Conservation (phyloP, 2,797 vertebrate genomes). For the Tympanoctomys barrerae region DNA sequence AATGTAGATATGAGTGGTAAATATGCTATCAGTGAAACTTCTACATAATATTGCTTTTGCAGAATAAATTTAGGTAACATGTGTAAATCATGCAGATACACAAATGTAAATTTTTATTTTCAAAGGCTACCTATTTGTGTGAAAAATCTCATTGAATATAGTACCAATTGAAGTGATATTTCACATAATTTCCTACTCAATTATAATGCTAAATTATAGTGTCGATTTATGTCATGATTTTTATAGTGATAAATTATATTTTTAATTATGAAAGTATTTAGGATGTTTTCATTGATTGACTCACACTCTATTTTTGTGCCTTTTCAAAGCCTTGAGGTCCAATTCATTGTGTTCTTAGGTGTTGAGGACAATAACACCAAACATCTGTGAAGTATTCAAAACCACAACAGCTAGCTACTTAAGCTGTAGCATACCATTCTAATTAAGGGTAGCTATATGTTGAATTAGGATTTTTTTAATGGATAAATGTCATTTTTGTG, state of each 20-base stretch:
- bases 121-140: not conserved
- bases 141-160: not conserved
- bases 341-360: not conserved
- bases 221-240: not conserved
- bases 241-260: not conserved
- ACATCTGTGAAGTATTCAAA: not conserved
- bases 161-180: not conserved
- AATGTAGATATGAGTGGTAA: not conserved
- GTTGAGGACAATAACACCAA: not conserved
- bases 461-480: not conserved
- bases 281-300: not conserved
- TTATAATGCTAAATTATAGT: constrained; percentile 31
- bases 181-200: constrained; percentile 16
- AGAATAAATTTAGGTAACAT: not conserved
- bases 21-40: not conserved
- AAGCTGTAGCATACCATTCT: not conserved
- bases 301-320: not conserved
- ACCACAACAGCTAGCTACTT: not conserved
- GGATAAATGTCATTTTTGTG: not conserved
- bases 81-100: not conserved
- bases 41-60: not conserved
- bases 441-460: not conserved
- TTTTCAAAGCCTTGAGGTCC: not conserved
- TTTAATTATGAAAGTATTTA: not conserved
- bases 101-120: constrained; percentile 29